phyloP scores from a whole-genome alignment of 2,113 vertebrate genomes.

The Pandion haliaetus region DNA sequence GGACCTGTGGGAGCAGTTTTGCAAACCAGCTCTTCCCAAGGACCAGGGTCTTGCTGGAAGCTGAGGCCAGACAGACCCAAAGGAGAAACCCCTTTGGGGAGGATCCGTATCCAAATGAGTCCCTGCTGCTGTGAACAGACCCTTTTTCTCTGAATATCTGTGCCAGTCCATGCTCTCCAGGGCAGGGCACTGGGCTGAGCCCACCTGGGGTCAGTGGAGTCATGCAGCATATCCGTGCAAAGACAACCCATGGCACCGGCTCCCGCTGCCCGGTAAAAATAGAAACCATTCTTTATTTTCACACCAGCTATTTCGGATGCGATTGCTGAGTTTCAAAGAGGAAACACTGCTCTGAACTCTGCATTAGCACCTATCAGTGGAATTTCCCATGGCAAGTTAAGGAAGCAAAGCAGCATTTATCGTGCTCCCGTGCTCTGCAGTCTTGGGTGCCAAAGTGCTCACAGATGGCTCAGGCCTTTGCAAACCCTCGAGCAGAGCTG shows the following conservation, averaged over 20 bases:
- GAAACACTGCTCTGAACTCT: background rate
- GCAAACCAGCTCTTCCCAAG: background rate
- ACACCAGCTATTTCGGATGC: background rate
- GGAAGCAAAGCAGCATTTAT: background rate
- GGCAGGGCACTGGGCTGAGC: background rate
- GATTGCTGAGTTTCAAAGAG: background rate
- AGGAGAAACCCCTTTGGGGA: background rate
- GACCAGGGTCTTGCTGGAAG: background rate
- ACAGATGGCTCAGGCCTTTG: background rate
- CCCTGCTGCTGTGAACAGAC: fast-evolving
- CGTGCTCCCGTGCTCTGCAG: fast-evolving
- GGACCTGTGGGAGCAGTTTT: fast-evolving
- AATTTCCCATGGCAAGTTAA: background rate
- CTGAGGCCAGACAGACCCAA: no score
- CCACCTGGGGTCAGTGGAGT: fast-evolving
- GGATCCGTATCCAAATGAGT: fast-evolving
- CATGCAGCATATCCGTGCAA: background rate
- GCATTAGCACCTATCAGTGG: background rate
- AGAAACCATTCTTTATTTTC: background rate
- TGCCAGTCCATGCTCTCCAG: fast-evolving
- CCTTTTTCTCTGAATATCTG: background rate
- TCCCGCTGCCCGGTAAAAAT: fast-evolving
- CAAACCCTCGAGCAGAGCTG: fast-evolving
- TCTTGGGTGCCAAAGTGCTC: background rate
- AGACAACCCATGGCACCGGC: background rate